phyloP scores from a whole-genome alignment of 2,113 vertebrate species.

The Rallus limicola region DNA sequence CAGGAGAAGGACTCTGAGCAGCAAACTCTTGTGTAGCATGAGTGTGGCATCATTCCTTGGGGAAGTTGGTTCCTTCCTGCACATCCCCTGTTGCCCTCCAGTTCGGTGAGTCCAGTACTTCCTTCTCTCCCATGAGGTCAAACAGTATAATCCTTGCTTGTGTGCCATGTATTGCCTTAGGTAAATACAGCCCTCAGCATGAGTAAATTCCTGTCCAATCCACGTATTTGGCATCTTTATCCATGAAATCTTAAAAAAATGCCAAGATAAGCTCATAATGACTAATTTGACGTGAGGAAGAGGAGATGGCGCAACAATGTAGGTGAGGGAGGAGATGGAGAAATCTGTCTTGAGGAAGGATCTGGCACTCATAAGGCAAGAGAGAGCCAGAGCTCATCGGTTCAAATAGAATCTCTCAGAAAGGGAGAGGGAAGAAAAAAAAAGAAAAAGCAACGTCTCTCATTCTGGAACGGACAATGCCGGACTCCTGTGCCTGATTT shows the following conservation, averaged over 20 bases:
- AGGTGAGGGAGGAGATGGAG: conserved; percentile 11
- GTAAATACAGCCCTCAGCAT: neutral
- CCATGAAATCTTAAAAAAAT: neutral
- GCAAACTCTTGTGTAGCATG: neutral
- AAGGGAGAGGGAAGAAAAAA: neutral
- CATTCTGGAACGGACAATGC: neutral
- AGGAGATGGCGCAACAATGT: neutral
- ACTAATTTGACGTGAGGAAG: neutral
- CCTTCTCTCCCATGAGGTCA: neutral
- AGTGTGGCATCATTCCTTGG: neutral
- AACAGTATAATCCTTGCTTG: fast-evolving
- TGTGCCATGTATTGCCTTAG: neutral
- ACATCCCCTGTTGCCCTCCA: neutral
- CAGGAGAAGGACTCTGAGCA: neutral
- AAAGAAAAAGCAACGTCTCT: neutral
- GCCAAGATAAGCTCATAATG: neutral
- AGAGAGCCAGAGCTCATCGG: neutral
- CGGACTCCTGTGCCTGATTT: neutral
- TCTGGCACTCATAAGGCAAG: neutral
- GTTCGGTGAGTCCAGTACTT: fast-evolving
- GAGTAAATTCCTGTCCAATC: neutral
- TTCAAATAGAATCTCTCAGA: neutral
- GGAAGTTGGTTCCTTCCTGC: neutral
- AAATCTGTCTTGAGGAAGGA: neutral
- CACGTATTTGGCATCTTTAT: neutral